These are phyloP conservation scores for Drosophila obscura DNA, from an alignment of 1,140 invertebrate species.

Conservation along the genomic window DNA sequence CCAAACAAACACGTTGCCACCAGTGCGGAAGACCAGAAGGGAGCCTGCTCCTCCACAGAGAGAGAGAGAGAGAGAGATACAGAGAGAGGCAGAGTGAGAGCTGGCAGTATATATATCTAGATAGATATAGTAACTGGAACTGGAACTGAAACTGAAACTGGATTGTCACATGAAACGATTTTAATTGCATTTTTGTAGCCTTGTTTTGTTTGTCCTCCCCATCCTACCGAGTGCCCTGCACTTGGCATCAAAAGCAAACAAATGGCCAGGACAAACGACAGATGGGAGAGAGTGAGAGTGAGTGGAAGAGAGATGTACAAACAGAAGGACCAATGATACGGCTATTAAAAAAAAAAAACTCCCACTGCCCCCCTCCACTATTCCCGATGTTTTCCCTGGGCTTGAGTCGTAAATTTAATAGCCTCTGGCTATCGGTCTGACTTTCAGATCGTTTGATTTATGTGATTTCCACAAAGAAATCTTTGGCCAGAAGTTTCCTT, in stretches of 20 bases:
- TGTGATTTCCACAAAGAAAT: conserved; percentile 39
- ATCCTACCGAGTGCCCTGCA: conserved; percentile 8
- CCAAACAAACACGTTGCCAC: conserved; percentile 5
- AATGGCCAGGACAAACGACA: conserved; percentile 20
- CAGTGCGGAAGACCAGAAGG: neutral
- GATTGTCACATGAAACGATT: conserved; percentile 73
- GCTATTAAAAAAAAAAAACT: conserved; percentile 43
- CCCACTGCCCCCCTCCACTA: conserved; percentile 18
- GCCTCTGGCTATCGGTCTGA: conserved; percentile 50
- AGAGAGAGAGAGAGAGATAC: neutral
- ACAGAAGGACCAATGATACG: conserved; percentile 39
- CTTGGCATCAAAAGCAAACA: conserved; percentile 47
- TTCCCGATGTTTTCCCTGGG: conserved; percentile 14
- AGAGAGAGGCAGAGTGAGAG: neutral
- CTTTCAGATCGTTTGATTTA: conserved; percentile 53
- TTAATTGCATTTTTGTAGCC: conserved; percentile 73
- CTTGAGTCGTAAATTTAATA: conserved; percentile 64
- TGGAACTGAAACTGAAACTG: conserved; percentile 9
- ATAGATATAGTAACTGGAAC: conserved; percentile 31
- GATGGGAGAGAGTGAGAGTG: neutral
- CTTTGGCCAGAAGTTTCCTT: conserved; percentile 20
- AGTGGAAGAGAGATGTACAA: conserved; percentile 42
- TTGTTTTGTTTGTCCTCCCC: conserved; percentile 23
- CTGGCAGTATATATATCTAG: neutral
- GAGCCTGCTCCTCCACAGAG: neutral